A percentile compares a stretch with the other conserved stretches of the same genome.
These are phyloP conservation scores for Serinus canaria DNA, from an alignment of 2,113 vertebrate species.

Conservation along the genomic window DNA sequence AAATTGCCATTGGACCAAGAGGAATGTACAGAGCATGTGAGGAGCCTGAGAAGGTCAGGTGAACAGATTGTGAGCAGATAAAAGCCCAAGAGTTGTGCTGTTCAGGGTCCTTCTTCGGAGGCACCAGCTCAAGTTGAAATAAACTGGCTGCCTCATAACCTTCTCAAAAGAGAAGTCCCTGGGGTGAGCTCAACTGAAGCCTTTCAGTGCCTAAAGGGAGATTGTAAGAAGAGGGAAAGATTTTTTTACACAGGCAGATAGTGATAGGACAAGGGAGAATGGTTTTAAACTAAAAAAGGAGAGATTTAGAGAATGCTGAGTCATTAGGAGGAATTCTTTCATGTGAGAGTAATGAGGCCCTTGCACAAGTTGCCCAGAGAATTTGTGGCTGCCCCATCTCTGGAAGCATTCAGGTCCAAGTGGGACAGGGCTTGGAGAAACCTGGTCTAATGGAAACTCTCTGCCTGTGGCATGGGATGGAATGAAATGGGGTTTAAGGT, in stretches of 20 bases:
- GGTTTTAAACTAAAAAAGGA: background rate
- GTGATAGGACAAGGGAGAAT: background rate
- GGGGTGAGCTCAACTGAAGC: background rate
- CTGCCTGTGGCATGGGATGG: background rate
- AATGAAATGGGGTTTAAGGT: background rate
- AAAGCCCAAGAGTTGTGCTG: background rate
- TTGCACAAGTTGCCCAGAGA: background rate
- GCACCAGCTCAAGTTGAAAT: background rate
- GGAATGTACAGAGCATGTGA: background rate
- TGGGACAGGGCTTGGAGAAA: background rate
- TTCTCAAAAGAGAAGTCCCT: background rate
- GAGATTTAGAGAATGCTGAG: background rate
- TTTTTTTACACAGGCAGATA: background rate
- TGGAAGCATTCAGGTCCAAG: background rate
- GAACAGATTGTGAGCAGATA: background rate
- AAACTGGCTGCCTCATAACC: background rate
- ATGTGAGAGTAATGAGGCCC: background rate
- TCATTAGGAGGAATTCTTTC: background rate
- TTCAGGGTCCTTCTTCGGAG: background rate
- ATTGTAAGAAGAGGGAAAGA: background rate
- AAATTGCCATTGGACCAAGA: background rate
- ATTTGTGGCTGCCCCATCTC: background rate
- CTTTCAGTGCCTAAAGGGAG: background rate
- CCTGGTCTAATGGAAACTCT: background rate
- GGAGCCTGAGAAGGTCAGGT: background rate